Percentiles rank a stretch among this genome's conserved stretches.
These are phyloP conservation scores for Nebria brevicollis DNA, from an alignment of 2,888 invertebrate species.

Conservation along the genomic window DNA sequence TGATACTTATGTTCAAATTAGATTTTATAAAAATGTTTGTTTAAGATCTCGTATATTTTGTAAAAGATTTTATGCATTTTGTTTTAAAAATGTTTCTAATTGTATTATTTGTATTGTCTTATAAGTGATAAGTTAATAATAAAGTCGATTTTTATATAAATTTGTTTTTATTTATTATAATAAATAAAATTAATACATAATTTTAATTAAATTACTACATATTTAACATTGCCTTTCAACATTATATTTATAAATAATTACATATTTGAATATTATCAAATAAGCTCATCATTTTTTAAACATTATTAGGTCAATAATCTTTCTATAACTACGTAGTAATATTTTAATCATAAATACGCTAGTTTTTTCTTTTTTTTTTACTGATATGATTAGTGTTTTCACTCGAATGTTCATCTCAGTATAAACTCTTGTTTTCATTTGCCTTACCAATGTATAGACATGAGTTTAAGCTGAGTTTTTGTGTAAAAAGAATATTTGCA, in stretches of 20 bases:
- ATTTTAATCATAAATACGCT: too few relatives aligned
- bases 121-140: constrained; percentile 18
- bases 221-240: neutral
- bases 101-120: constrained; percentile 24
- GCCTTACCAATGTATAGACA: too few relatives aligned
- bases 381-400: too few relatives aligned
- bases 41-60: constrained; percentile 40
- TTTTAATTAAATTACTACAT: neutral
- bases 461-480: too few relatives aligned
- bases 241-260: neutral
- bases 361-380: too few relatives aligned
- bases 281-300: neutral
- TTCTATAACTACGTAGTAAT: too few relatives aligned
- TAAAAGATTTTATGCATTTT: constrained; percentile 34
- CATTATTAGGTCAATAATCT: too few relatives aligned
- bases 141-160: constrained; percentile 6
- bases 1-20: constrained; percentile 47
- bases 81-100: constrained; percentile 42
- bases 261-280: neutral
- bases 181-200: neutral
- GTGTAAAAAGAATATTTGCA: too few relatives aligned
- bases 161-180: neutral
- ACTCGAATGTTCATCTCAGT: too few relatives aligned
- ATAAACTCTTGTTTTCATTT: too few relatives aligned
- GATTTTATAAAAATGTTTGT: constrained; percentile 30